Conservation (phyloP, 2,888 invertebrate genomes). For the Tipula helvola region DNA sequence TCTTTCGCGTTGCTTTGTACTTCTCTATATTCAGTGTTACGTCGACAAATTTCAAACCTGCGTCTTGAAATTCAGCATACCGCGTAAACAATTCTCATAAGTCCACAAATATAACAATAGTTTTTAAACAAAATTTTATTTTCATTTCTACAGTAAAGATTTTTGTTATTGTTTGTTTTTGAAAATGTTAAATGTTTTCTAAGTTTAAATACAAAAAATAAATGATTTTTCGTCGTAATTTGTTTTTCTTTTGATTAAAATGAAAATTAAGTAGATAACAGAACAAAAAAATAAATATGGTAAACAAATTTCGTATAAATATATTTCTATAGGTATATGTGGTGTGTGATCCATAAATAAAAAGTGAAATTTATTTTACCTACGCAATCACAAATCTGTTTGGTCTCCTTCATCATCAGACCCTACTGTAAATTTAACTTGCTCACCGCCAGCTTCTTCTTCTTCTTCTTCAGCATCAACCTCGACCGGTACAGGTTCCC, state of each 20-base stretch:
- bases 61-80: too few species aligned
- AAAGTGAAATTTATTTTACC: background rate
- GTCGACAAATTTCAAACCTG: too few species aligned
- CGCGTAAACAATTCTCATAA: too few species aligned
- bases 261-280: background rate
- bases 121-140: background rate
- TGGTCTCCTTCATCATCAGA: background rate
- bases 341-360: background rate
- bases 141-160: background rate
- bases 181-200: background rate
- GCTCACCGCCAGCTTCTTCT: background rate
- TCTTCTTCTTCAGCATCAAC: conserved; percentile 7
- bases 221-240: background rate
- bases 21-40: too few species aligned
- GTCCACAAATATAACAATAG: background rate
- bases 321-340: background rate
- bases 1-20: too few species aligned
- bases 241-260: background rate
- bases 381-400: background rate
- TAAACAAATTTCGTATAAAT: background rate
- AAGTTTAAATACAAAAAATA: background rate
- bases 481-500: conserved; percentile 23
- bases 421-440: background rate
- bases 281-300: background rate
- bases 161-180: background rate